Evolutionary conservation across 1,140 invertebrate species (phyloP).

Genomic region (Mizuhopecten yessoensis): DNA sequence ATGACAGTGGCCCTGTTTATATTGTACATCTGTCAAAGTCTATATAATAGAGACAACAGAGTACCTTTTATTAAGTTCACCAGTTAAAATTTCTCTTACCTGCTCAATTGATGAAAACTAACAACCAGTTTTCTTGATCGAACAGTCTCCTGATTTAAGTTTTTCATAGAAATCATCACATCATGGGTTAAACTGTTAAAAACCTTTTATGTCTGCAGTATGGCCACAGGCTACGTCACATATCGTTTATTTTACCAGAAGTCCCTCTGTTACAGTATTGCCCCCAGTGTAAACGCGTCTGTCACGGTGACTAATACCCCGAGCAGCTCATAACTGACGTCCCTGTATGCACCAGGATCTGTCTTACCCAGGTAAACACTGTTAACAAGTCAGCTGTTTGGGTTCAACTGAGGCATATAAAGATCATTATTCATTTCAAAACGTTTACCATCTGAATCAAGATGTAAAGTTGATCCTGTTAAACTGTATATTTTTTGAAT

Average conservation of each 20-base stretch:
- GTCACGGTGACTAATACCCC: neutral
- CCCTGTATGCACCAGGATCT: neutral
- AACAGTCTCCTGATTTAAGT: too few species aligned
- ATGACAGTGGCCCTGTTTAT: too few species aligned
- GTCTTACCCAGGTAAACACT: neutral
- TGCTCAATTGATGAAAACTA: neutral
- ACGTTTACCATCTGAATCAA: neutral
- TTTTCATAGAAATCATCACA: too few species aligned
- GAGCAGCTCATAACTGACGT: neutral
- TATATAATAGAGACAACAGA: neutral
- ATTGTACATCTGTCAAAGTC: neutral
- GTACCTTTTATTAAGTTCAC: neutral
- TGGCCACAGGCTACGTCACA: neutral
- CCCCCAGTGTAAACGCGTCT: neutral
- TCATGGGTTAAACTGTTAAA: neutral
- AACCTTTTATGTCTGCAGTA: neutral
- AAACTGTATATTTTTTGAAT: neutral
- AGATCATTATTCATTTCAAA: neutral
- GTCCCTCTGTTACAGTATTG: neutral
- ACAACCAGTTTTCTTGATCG: neutral
- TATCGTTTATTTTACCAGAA: slow-evolving; percentile 11
- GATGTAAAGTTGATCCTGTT: neutral
- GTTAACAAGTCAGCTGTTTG: neutral
- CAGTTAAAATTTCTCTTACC: neutral
- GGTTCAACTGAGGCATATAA: neutral